Conservation (phyloP, 2,888 invertebrate genomes). For the Chalcis sispes region DNA sequence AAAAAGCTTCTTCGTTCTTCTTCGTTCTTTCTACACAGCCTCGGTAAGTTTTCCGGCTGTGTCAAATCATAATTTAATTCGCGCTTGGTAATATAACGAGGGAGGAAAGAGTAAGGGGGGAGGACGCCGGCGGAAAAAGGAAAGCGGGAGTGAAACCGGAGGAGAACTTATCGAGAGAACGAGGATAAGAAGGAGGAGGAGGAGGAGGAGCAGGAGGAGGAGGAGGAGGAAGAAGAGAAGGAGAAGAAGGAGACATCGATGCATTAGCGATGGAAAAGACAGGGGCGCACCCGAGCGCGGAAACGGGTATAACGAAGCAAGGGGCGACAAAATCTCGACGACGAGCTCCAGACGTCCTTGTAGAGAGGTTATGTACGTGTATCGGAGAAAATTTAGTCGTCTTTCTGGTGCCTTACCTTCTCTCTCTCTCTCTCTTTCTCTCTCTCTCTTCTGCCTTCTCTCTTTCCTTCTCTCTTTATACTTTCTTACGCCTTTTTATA, state of each 20-base stretch:
- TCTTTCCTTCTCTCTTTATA: background rate
- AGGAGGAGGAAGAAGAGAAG: conserved; percentile 2
- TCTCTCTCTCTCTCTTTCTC: background rate
- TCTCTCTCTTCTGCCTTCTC: background rate
- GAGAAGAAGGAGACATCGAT: conserved; percentile 6
- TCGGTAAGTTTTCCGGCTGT: conserved; percentile 55
- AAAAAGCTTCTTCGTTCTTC: background rate
- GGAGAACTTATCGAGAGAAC: conserved; percentile 59
- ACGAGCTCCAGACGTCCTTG: too few species aligned
- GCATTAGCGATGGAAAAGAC: conserved; percentile 26
- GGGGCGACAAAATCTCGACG: too few species aligned
- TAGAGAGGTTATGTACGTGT: background rate
- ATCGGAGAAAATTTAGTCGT: background rate
- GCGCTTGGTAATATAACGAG: conserved; percentile 60
- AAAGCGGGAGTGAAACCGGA: too few species aligned
- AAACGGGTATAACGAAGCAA: conserved; percentile 9
- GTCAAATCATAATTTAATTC: conserved; percentile 67
- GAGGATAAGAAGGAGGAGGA: conserved; percentile 10
- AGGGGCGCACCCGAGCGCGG: background rate
- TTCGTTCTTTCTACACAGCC: conserved; percentile 9
- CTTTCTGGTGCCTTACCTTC: background rate
- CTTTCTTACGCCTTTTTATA: too few species aligned
- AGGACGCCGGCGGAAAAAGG: conserved; percentile 68
- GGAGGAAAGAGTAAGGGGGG: conserved; percentile 66
- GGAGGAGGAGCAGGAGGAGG: conserved; percentile 22